Base-by-base conservation (phyloP, 30 jellyfish, hydroid and myxozoan genomes). In the Turritopsis rubra region DNA sequence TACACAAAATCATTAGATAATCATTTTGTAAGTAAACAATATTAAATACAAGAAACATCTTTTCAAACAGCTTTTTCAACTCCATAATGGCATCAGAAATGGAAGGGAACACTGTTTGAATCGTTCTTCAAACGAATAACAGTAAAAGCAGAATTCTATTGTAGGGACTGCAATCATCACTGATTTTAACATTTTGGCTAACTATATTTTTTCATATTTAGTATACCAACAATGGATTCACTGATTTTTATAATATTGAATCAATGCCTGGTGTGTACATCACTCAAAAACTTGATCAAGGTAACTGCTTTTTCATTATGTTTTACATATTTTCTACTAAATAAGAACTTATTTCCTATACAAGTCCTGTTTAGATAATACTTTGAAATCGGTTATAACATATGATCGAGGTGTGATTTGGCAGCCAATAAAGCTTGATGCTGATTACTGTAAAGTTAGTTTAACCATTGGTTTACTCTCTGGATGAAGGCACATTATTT, bases 211-310 rank as follows among this genome's bases (percentile, higher is more conserved):
- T 31, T 71, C 21, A 24, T 26, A 79, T 85, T 29, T 54, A 89
- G 97, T 91, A 91, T 74, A 91, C 97, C 19, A 91, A 91, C 72
- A 77, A 72, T 66, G 96, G 91, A 1, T 52, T 86, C 18, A 91
- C 96, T 7, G 95, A 91, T 77, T 91, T 86, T 77, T 83, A 77
- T 78, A 83, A 81, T 31, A 89, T 91, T 21, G 91, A 87, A 54
- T 91, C 97, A 18, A 91, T 91, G 97, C 83, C 89, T 60, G 97
- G 97, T 19, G 97, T 91, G 7, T 91, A 86, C 54, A 31, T 91
- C 7, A 91, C 97, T 0, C 97, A 91, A 82, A 82, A 83, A 54
- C 91, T 91, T 16, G 74, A 68, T 25, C 54, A 31, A 75, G 95
- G 95, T 85, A 24, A 7, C 23, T 41, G 21, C 0, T 72, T 72